A percentile compares a stretch with the other conserved stretches of the same genome.
phyloP scores from a whole-genome alignment of 1,140 invertebrate genomes.

The Drepana arcuata region DNA sequence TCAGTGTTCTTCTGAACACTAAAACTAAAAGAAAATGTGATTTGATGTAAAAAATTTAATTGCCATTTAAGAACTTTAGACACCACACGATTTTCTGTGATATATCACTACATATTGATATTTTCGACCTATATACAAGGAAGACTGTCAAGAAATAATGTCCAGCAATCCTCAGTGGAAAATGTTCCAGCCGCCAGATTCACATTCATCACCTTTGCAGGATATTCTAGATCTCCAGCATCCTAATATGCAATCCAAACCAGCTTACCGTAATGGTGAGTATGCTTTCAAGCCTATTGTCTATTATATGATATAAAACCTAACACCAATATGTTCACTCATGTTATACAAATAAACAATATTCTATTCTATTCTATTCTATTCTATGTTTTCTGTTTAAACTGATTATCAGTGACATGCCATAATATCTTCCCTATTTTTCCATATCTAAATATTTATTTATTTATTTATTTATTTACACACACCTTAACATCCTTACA shows the following conservation, averaged over 20 bases:
- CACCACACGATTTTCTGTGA: constrained; percentile 61
- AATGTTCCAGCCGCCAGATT: constrained; percentile 88
- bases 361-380: no score
- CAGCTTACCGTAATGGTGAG: constrained; percentile 63
- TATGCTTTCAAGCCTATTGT: no score
- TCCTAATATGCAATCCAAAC: constrained; percentile 61
- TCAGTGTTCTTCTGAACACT: constrained; percentile 36
- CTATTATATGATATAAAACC: no score
- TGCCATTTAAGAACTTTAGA: constrained; percentile 37
- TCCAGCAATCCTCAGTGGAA: constrained; percentile 94
- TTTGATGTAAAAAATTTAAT: constrained; percentile 48
- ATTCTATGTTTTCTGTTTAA: no score
- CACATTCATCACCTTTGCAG: constrained; percentile 57
- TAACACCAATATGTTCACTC: no score
- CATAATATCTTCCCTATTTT: no score
- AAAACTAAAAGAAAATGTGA: constrained; percentile 54
- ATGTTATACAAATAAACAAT: no score
- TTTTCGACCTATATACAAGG: constrained; percentile 60
- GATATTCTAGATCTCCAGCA: constrained; percentile 67
- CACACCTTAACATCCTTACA: no score
- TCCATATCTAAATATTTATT: no score
- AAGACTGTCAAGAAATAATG: constrained; percentile 72
- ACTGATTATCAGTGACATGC: no score
- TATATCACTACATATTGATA: constrained; percentile 56
- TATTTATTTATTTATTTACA: no score